Base-by-base conservation (phyloP, 1,140 invertebrate species). In the Macrobrachium rosenbergii region DNA sequence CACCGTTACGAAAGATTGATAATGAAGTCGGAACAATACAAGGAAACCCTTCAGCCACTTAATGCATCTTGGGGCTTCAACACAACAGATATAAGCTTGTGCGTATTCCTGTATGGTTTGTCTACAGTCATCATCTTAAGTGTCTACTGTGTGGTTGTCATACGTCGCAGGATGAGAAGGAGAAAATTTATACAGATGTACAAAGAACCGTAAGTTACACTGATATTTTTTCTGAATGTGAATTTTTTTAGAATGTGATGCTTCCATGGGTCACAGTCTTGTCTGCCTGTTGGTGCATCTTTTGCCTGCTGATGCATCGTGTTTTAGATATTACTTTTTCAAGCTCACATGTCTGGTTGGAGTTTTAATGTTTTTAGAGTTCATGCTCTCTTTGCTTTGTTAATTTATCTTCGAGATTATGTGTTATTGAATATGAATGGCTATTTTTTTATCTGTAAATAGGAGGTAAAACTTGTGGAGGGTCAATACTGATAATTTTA, bases 81-180 rank as follows among this genome's bases (percentile, higher is more conserved):
- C 84, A 90, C 84, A 43, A 88, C 95, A 89, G 96, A 96, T 91
- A 93, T 96, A 89, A 94, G 95, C 88, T 94, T 96, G 90, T 96
- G 95, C 91, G 94, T 96, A 88, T 91, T 96, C 37, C 92, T 96
- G 28, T 97, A 96, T 90, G 91, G 95, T 58, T 92, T 93, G 59
- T 96, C 95, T 85, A 94, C 95, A 73, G 89, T 93, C 63, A 94
- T 96, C 90, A 93, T 96, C 86, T 93, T 96, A 83, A 82, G 96
- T 83, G 94, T 96, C 80, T 96, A 96, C 91, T 95, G 95, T 90
- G 94, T 95, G 91, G 96, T 96, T 91, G 93, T 95, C 81, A 93
- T 95, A 78, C 95, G 94, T 91, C 93, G 93, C 91, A 94, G 93
- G 87, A 69, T 90, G 58, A 88, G 88, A 76, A 67, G 89, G 59